phyloP scores from a whole-genome alignment of 2,113 vertebrate genomes.

The Bambusicola thoracicus region DNA sequence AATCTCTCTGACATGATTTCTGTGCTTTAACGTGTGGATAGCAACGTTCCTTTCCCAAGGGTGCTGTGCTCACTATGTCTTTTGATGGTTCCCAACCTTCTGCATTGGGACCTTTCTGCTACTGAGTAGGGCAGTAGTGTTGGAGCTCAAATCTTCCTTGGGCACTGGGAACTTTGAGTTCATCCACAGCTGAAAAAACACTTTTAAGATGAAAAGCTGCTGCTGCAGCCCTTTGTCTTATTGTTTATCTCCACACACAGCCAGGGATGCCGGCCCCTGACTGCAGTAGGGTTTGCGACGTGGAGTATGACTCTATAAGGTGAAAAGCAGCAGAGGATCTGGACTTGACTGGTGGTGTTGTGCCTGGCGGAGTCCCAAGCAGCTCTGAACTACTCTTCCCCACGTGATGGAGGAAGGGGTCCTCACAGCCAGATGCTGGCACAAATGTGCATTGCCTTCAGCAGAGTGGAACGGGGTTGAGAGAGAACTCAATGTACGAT shows the following conservation, averaged over 20 bases:
- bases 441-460: not conserved
- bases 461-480: not conserved
- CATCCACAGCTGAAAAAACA: not conserved
- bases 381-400: not conserved
- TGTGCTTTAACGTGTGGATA: not conserved
- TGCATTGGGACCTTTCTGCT: not conserved
- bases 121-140: not conserved
- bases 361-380: not conserved
- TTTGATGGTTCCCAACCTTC: not conserved
- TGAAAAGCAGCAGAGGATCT: not conserved
- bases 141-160: not conserved
- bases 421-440: not conserved
- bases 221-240: not conserved
- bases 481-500: not conserved
- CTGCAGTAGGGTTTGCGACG: not conserved
- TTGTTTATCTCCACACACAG: not conserved
- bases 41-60: not conserved
- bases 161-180: not conserved
- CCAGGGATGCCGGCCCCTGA: not conserved
- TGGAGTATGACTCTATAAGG: not conserved
- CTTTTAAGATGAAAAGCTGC: not conserved
- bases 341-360: not conserved
- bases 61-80: rapidly evolving
- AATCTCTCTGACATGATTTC: rapidly evolving
- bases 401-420: rapidly evolving